Conservation (phyloP, 1,140 invertebrate species). For the Whitmania pigra region DNA sequence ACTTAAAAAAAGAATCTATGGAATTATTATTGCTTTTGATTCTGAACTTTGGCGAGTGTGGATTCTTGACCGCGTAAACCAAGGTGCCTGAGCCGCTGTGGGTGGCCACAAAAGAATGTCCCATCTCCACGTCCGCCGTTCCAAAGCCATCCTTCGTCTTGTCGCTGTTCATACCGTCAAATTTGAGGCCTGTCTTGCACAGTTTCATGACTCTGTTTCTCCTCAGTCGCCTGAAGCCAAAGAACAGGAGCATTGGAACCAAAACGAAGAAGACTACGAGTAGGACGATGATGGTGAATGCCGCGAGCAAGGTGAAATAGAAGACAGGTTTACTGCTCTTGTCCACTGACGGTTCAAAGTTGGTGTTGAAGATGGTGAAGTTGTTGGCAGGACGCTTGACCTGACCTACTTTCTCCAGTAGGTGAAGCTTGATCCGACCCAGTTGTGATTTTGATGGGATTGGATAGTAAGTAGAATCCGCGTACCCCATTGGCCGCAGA, state of each 20-base stretch:
- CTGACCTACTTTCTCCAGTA: not conserved
- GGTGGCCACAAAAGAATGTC: too few species aligned
- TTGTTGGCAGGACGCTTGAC: not conserved
- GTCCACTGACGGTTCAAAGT: not conserved
- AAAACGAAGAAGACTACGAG: not conserved
- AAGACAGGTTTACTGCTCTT: not conserved
- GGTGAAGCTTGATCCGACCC: not conserved
- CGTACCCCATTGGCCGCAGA: not conserved
- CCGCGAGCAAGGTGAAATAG: not conserved
- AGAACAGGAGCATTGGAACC: not conserved
- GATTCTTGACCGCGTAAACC: too few species aligned
- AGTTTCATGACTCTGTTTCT: too few species aligned
- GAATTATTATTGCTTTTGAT: too few species aligned
- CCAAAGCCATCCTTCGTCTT: too few species aligned
- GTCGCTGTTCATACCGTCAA: too few species aligned
- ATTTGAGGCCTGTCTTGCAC: too few species aligned
- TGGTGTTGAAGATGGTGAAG: slow-evolving; percentile 1
- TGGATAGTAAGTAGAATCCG: too few species aligned
- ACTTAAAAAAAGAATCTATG: too few species aligned
- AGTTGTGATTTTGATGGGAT: not conserved
- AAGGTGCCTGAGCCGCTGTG: too few species aligned
- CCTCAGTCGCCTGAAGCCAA: not conserved
- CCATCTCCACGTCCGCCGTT: too few species aligned
- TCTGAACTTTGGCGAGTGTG: too few species aligned
- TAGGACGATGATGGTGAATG: slow-evolving; percentile 3